These are phyloP conservation scores for Drosophila burlai DNA, from an alignment of 1,140 invertebrate species.

Conservation along the genomic window DNA sequence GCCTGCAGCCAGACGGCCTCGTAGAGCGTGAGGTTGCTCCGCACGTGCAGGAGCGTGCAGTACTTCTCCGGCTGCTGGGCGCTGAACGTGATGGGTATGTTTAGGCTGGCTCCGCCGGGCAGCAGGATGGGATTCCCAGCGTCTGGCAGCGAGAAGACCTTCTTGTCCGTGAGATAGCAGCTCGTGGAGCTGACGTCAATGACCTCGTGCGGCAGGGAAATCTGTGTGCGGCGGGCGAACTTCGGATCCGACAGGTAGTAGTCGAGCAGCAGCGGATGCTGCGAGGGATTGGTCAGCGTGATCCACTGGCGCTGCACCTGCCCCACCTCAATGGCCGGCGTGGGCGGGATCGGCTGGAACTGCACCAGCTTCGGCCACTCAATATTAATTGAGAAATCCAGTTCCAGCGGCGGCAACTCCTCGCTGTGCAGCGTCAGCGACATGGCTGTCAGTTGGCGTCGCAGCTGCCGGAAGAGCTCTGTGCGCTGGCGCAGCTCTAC, in stretches of 20 bases:
- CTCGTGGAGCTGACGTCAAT: conserved; percentile 67
- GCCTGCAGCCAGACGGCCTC: conserved; percentile 94
- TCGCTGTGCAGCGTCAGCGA: conserved; percentile 69
- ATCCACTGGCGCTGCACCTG: conserved; percentile 69
- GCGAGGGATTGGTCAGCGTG: conserved; percentile 71
- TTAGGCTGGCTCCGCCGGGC: conserved; percentile 73
- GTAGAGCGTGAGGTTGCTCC: conserved; percentile 97
- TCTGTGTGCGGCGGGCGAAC: conserved; percentile 58
- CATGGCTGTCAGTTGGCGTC: conserved; percentile 64
- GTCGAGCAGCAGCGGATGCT: conserved; percentile 68
- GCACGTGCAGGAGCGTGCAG: conserved; percentile 85
- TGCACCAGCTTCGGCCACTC: conserved; percentile 82
- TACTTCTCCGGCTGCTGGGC: conserved; percentile 77
- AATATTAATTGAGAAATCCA: conserved; percentile 73
- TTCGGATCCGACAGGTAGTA: conserved; percentile 73
- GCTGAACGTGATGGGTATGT: conserved; percentile 84
- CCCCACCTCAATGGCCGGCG: conserved; percentile 73
- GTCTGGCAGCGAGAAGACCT: conserved; percentile 71
- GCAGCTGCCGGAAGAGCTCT: conserved; percentile 72
- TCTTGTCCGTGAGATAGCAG: conserved; percentile 71
- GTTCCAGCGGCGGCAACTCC: conserved; percentile 71
- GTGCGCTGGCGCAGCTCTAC: conserved; percentile 72
- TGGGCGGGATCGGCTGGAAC: conserved; percentile 49
- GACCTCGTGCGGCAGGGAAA: conserved; percentile 77
- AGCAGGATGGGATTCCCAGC: conserved; percentile 52